phyloP scores from a whole-genome alignment of 92 coral and sea anemone species.

The Zoanthus gigantus region DNA sequence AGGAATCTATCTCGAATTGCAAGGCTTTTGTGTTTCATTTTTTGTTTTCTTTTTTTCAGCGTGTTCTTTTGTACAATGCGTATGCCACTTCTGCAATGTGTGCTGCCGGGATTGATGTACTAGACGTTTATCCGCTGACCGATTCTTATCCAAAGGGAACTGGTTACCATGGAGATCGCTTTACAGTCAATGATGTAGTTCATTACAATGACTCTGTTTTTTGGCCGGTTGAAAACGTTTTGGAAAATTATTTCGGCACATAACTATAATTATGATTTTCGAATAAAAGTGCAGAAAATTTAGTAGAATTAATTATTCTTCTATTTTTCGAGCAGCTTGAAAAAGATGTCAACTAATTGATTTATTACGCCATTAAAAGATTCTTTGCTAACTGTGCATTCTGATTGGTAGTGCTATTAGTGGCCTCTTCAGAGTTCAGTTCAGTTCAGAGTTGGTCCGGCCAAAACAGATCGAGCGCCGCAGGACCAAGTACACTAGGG shows the following conservation, averaged over 20 bases:
- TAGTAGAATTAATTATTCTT: neutral
- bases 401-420: no score
- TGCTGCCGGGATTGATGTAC: conserved; percentile 57
- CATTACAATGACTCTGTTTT: conserved; percentile 53
- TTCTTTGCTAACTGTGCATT: no score
- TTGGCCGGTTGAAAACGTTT: conserved; percentile 48
- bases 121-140: conserved; percentile 66
- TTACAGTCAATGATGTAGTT: conserved; percentile 60
- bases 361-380: no score
- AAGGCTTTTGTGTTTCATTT: no score
- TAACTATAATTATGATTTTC: neutral
- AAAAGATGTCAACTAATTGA: no score
- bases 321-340: no score
- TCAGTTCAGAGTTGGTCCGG: no score
- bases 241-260: conserved; percentile 43
- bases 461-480: no score
- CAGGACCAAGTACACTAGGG: no score
- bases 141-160: conserved; percentile 65
- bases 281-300: neutral
- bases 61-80: conserved; percentile 58
- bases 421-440: no score
- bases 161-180: conserved; percentile 55
- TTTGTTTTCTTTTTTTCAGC: conserved; percentile 32
- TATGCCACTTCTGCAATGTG: conserved; percentile 66
- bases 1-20: no score